Evolutionary conservation across 1,140 invertebrate genomes (phyloP), one percentile per base, ranked within the genome.

Genomic region (Sarcophaga bullata): DNA sequence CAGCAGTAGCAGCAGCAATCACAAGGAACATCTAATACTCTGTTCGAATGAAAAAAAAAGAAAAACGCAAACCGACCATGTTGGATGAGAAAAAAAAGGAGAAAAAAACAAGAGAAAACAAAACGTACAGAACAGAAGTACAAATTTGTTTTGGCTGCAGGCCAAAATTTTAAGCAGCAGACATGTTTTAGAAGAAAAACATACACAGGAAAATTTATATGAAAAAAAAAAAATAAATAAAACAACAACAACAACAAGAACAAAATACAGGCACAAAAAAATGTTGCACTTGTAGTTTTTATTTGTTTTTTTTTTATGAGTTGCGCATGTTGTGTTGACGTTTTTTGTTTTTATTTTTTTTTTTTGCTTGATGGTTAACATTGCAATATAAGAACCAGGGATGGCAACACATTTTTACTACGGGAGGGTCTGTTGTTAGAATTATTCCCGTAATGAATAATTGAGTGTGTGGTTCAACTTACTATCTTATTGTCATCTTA

Each of bases 251-350:
- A n/a, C n/a, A n/a, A n/a, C n/a, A n/a, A 58, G 15, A 58, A 58
- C 25, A 37, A 37, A 37, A 37, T n/a, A 37, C 25, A 37, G 25
- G 25, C 25, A 37, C n/a, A 58, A 58, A 58, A 8, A 68, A 68
- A 68, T 68, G n/a, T 68, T 68, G n/a, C 17, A 19, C 19, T 68
- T 68, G 62, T 19, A 68, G 25, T 37, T 37, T 68, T 68, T 10
- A 6, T 52, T 52, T 9, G 13, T 52, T 10, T 68, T 68, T 10
- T 68, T 68, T 68, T 68, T 68, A 68, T 68, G 62, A 68, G 62
- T 68, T 68, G 62, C 62, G 62, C 62, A 68, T 68, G 62, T 68
- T 68, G 62, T n/a, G 62, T 68, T 68, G 62, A 68, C 62, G 17
- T 68, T 68, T 68, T 68, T 68, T 25, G 62, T 68, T 17, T 68